Percentiles rank a stretch among this genome's conserved stretches.
phyloP scores from a whole-genome alignment of 2,797 vertebrate species.

The Xenops minutus region DNA sequence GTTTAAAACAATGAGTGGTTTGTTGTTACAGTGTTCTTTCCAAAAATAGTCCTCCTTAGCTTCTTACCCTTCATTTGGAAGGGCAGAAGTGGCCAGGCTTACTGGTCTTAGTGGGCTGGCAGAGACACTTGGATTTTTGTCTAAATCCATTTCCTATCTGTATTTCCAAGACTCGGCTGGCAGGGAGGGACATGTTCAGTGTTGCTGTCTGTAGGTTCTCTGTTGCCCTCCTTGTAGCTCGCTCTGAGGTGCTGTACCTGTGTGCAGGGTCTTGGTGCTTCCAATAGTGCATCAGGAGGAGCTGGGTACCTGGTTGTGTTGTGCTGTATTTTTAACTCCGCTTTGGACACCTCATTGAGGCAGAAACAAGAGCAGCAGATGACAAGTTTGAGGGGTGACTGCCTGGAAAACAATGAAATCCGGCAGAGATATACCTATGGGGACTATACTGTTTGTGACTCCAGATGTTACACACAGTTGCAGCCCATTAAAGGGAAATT shows the following conservation, averaged over 20 bases:
- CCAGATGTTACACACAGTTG: not conserved
- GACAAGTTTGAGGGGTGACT: not conserved
- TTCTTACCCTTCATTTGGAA: not conserved
- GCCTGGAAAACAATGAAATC: conserved; percentile 7
- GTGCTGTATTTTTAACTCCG: not conserved
- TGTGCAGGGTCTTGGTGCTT: not conserved
- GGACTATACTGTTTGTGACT: not conserved
- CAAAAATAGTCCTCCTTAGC: not conserved
- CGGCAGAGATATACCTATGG: not conserved
- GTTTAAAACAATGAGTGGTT: not conserved
- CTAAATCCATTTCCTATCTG: not conserved
- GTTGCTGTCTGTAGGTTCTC: rapidly evolving
- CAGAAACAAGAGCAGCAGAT: not conserved
- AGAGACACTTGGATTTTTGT: not conserved
- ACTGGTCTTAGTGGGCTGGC: not conserved
- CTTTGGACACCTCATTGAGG: not conserved
- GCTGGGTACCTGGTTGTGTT: not conserved
- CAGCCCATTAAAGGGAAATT: conserved; percentile 4
- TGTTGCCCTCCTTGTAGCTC: not conserved
- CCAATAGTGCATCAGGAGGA: not conserved
- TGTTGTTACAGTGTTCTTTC: not conserved
- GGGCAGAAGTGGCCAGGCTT: not conserved
- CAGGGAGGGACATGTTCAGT: not conserved
- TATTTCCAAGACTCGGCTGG: not conserved
- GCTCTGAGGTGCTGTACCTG: not conserved